Evolutionary conservation across 1,140 invertebrate genomes (phyloP), one percentile per base, ranked within the genome.

Genomic region (Drosophila carrolli): DNA sequence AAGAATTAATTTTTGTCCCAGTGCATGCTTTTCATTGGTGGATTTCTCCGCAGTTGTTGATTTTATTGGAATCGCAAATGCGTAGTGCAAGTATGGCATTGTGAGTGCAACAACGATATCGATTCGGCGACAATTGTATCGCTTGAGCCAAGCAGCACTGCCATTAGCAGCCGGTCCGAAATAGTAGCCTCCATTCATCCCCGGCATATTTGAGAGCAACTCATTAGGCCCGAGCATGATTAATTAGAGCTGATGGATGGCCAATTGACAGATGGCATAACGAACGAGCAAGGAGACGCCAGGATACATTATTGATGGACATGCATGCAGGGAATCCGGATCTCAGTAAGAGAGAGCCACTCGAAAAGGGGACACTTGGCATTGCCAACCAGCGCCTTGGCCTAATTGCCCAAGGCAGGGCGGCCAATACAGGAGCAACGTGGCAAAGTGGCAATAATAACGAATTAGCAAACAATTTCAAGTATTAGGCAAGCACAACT

Each of bases 211-310:
- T 59, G 60, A 75, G 75, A 78, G 78, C 72, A 41, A 72, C 73
- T 75, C 84, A 79, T 84, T 89, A 89, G 74, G 66, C 77, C 41
- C 59, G 74, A 78, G 71, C 71, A 89, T 84, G 85, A 89, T 89
- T 89, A 89, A 89, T 89, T 89, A 84, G 84, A 81, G 78, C 68
- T 89, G 84, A 89, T 89, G 81, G 77, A 89, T 78, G 73, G 80
- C 73, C 85, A 89, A 89, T 89, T 88, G 80, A 77, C 80, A 76
- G 68, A 78, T 74, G 74, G 74, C 73, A 67, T 79, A 79, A 79
- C 70, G 76, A 79, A 44, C 53, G 29, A 37, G 38, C 47, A 19
- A 19, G 35, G 41, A 70, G 71, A 61, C 73, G 71, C 68, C 67
- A 78, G 73, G 56, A 63, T 50, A 48, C 54, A 67, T 84, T 90